Base-by-base conservation (phyloP, 2,113 vertebrate genomes). In the Romanogobio albipinnatus region DNA sequence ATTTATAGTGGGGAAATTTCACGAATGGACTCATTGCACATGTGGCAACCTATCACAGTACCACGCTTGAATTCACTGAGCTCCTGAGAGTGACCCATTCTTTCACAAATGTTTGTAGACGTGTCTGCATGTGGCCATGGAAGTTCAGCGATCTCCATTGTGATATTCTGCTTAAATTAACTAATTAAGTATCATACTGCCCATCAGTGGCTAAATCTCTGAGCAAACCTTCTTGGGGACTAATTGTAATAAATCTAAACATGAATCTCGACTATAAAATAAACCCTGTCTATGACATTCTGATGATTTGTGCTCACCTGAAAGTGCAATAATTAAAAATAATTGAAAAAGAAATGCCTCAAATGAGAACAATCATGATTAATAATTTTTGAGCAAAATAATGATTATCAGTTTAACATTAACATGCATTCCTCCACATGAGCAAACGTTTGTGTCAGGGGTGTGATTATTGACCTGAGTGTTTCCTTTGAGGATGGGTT, bases 401-500 rank as follows among this genome's bases (percentile, higher is more conserved):
- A 19, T 5, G 29, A 36, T 19, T 68, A 0, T 36, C 15, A 68
- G 15, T 68, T 19, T 36, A 19, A 68, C 8, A 9, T 68, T 36
- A 68, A 36, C 0, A 9, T 36, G 29, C 64, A 68, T 15, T 17
- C 8, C 26, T 66, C 29, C 14, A 53, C 78, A 68, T 36, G 0
- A 83, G 19, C 70, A 10, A 22, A 4, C 15, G 2, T 47, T 45
- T 36, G 71, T n/a, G 26, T 5, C 26, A 53, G 0, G 7, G 24
- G 3, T 53, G 76, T 15, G 29, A 8, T 39, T 14, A 51, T 74
- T 58, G 71, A 96, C 96, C 92, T 90, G 84, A 0, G 84, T 0
- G 0, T 91, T 90, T 59, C 70, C 88, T 5, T n/a, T 94, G 51
- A 97, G 93, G 88, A 96, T 94, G 5, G 96, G 96, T 58, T 93